Percentiles rank a stretch among this genome's conserved stretches.
Conservation (phyloP, 2,797 vertebrate genomes). For the Myripristis murdjan region DNA sequence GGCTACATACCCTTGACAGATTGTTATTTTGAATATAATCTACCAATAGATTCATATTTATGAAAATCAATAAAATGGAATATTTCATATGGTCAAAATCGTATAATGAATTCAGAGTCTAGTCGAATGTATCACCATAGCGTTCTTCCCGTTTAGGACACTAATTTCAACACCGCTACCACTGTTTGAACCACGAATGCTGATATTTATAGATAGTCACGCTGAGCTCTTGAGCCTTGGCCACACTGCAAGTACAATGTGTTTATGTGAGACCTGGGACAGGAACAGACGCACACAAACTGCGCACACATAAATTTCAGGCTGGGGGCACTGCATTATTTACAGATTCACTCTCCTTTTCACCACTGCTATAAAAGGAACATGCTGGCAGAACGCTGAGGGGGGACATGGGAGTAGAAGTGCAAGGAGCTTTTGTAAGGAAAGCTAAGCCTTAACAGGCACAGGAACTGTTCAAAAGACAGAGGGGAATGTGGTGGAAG, state of each 20-base stretch:
- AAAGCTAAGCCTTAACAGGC: conserved; percentile 15
- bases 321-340: conserved; percentile 72
- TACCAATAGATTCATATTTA: background rate
- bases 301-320: conserved; percentile 27
- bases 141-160: background rate
- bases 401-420: conserved; percentile 12
- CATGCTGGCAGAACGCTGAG: conserved; percentile 29
- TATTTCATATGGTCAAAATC: background rate
- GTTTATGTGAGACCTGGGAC: conserved; percentile 66
- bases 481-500: conserved; percentile 24
- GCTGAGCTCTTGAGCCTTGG: conserved; percentile 26
- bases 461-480: conserved; percentile 5
- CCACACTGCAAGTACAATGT: conserved; percentile 50
- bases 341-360: conserved; percentile 67
- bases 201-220: conserved; percentile 60
- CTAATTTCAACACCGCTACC: conserved; percentile 39
- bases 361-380: conserved; percentile 72
- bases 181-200: conserved; percentile 24
- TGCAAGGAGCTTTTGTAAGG: conserved; percentile 33
- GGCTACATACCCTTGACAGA: conserved; percentile 6
- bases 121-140: background rate
- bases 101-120: background rate
- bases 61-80: background rate
- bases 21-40: background rate
- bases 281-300: conserved; percentile 28